Base-by-base conservation (phyloP, 2,797 vertebrate genomes). In the Malurus splendens region DNA sequence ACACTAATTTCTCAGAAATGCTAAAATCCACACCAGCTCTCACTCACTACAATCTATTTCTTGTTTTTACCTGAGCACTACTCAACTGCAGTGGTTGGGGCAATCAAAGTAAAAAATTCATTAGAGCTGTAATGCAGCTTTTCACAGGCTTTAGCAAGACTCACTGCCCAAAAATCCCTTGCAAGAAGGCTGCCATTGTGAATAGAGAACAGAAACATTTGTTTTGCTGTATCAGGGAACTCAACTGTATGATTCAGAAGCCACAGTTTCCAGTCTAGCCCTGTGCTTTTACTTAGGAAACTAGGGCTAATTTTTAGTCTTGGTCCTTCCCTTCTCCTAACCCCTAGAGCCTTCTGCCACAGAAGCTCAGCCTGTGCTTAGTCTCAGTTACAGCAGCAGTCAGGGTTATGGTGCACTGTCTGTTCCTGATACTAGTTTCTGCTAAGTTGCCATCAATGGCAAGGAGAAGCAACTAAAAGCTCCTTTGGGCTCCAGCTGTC, bases 401-500 rank as follows among this genome's bases (percentile, higher is more conserved):
- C 33, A 22, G 67, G 64, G 71, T 48, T 67, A 57, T 1, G 1
- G 50, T 3, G 30, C 9, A 1, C 30, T 32, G 48, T 24, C 87
- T 92, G 82, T 10, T 83, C 59, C 54, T 9, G 14, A 23, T 61
- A 55, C 84, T 61, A 79, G 33, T 32, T 82, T 82, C 77, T 60
- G 52, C 47, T 89, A 86, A 64, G 32, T 76, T 86, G 42, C 67
- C 64, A 79, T 57, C 74, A 45, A 51, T 0, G 16, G 50, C 56
- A 61, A 93, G 39, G 1, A 85, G 64, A 91, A 89, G 85, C 36
- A 86, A 36, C 42, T 70, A 64, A 92, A 95, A 93, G 85, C 93
- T 95, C 80, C 87, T 92, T 82, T 81, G 80, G 45, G 54, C 65
- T 87, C 84, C 95, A 95, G 82, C 89, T 95, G 93, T 93, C 85